A percentile compares a stretch with the other conserved stretches of the same genome.
phyloP scores from a whole-genome alignment of 2,797 vertebrate species.

The Ctenosaura bakeri region DNA sequence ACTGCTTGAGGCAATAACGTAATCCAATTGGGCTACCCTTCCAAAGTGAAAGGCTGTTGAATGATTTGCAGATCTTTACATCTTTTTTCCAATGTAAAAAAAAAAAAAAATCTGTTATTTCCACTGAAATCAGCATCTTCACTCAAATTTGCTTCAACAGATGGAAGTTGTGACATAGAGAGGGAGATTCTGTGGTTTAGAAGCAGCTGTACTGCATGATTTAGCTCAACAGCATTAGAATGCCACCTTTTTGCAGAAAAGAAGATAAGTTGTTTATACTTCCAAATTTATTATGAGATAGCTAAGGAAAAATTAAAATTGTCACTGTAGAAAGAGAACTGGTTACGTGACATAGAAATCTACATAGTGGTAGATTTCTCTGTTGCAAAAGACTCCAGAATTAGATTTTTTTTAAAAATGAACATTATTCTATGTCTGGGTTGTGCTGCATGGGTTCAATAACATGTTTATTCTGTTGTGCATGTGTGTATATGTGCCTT shows the following conservation, averaged over 20 bases:
- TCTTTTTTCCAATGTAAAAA: neutral
- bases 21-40: neutral
- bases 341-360: neutral
- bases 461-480: neutral
- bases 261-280: neutral
- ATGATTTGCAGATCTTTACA: neutral
- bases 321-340: neutral
- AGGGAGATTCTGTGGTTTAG: neutral
- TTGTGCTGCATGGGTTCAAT: neutral
- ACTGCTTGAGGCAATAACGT: neutral
- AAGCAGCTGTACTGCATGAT: neutral
- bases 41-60: neutral
- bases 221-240: neutral
- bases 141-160: neutral
- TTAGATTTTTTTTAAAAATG: neutral
- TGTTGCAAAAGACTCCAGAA: neutral
- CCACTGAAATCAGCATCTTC: neutral
- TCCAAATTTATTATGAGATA: neutral
- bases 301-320: neutral
- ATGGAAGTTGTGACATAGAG: slow-evolving; percentile 26
- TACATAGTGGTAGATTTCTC: neutral
- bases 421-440: neutral
- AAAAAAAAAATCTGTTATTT: neutral
- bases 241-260: neutral
- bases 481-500: no score